A percentile compares a stretch with the other conserved stretches of the same genome.
These are phyloP conservation scores for Turnix velox DNA, from an alignment of 2,113 vertebrate genomes.

Conservation along the genomic window DNA sequence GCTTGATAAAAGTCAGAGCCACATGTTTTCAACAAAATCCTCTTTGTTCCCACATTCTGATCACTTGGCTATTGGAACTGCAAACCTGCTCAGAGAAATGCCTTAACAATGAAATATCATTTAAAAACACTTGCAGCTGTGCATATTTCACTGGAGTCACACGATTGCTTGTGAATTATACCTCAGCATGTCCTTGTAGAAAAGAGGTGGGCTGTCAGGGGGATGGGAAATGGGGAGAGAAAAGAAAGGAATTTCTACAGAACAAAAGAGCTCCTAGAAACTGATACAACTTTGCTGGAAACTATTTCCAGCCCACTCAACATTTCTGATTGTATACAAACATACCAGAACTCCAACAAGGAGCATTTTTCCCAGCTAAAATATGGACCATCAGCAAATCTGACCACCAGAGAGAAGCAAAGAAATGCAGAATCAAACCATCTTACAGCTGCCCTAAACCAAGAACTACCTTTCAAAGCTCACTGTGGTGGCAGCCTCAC, in stretches of 20 bases:
- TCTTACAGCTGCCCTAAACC: background rate
- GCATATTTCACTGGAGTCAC: slow-evolving; percentile 7
- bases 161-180: slow-evolving; percentile 27
- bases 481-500: background rate
- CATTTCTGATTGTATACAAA: slow-evolving; percentile 41
- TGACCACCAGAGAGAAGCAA: slow-evolving; percentile 62
- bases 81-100: slow-evolving; percentile 3
- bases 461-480: background rate
- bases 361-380: slow-evolving; percentile 65
- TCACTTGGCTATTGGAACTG: background rate
- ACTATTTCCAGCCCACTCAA: slow-evolving; percentile 58
- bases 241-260: slow-evolving; percentile 6
- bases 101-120: background rate
- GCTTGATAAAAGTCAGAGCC: background rate
- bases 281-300: slow-evolving; percentile 22
- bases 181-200: slow-evolving; percentile 8
- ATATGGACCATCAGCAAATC: slow-evolving; percentile 77
- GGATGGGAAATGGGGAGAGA: background rate
- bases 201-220: slow-evolving; percentile 45
- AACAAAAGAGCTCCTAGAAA: slow-evolving; percentile 60
- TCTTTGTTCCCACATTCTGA: background rate
- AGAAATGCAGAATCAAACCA: background rate
- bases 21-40: background rate
- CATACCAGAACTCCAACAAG: slow-evolving; percentile 59
- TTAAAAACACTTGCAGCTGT: slow-evolving; percentile 24